phyloP scores from a whole-genome alignment of 2,113 vertebrate genomes.

The Cinclus mexicanus region DNA sequence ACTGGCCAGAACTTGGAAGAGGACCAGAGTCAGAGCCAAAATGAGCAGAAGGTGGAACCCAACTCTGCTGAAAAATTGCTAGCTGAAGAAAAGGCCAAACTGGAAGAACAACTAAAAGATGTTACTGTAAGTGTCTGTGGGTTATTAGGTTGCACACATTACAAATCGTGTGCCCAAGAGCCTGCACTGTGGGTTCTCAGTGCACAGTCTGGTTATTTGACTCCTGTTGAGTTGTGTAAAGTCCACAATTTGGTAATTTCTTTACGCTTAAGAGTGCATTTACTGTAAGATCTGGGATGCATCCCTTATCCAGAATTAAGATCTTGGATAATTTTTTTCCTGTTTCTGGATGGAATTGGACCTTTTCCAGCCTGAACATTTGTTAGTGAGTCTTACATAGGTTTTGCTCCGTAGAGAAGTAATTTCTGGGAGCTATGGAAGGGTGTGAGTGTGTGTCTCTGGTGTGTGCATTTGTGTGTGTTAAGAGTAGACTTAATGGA shows the following conservation, averaged over 20 bases:
- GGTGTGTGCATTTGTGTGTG: not conserved
- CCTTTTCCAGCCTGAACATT: not conserved
- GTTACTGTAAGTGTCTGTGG: conserved; percentile 77
- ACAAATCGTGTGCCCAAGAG: not conserved
- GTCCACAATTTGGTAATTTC: not conserved
- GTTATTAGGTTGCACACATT: no score
- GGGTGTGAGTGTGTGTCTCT: not conserved
- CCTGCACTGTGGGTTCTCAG: fast-evolving
- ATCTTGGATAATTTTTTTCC: not conserved
- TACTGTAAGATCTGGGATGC: not conserved
- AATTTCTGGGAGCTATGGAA: not conserved
- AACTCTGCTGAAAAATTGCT: conserved; percentile 74
- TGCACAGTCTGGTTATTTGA: not conserved
- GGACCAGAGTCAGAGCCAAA: conserved; percentile 68
- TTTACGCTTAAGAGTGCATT: not conserved
- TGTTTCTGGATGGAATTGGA: not conserved
- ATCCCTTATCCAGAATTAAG: not conserved
- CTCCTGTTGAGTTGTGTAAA: not conserved
- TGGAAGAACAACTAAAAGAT: conserved; percentile 91
- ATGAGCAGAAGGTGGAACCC: conserved; percentile 75
- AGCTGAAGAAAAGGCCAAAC: conserved; percentile 84
- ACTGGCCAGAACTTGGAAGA: conserved; percentile 80
- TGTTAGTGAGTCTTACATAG: not conserved
- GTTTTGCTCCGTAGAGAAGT: not conserved
- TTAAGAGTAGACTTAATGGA: not conserved